These are phyloP conservation scores for Zygaena filipendulae DNA, from an alignment of 2,888 invertebrate genomes.

Conservation along the genomic window DNA sequence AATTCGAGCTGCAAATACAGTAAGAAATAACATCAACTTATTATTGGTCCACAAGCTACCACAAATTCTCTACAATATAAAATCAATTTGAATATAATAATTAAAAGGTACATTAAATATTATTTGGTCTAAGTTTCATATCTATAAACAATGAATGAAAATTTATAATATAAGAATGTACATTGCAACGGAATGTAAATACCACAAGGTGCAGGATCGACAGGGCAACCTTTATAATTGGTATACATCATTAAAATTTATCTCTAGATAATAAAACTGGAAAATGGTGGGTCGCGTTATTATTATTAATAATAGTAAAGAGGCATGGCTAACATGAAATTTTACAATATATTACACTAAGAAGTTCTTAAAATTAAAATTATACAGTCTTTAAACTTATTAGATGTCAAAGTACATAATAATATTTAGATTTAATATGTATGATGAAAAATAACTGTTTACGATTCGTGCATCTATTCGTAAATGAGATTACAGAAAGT, in stretches of 20 bases:
- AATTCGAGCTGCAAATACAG: conserved; percentile 47
- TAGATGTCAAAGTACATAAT: conserved; percentile 53
- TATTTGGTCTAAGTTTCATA: conserved; percentile 69
- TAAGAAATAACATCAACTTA: conserved; percentile 55
- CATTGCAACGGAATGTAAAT: conserved; percentile 67
- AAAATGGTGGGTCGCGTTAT: conserved; percentile 65
- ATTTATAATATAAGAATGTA: conserved; percentile 55
- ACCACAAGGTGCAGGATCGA: conserved; percentile 51
- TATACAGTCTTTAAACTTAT: conserved; percentile 69
- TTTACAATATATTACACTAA: conserved; percentile 63
- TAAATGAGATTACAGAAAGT: conserved; percentile 64
- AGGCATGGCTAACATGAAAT: conserved; percentile 54
- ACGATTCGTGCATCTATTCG: conserved; percentile 60
- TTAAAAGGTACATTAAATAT: conserved; percentile 69
- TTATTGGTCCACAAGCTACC: conserved; percentile 65
- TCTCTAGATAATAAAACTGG: conserved; percentile 62
- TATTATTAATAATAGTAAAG: conserved; percentile 42
- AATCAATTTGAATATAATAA: conserved; percentile 51
- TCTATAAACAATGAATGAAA: conserved; percentile 62
- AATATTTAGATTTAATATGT: conserved; percentile 34
- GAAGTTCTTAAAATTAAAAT: conserved; percentile 49
- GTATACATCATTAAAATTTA: conserved; percentile 54
- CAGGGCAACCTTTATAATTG: conserved; percentile 42
- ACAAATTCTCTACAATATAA: conserved; percentile 48
- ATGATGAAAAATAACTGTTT: conserved; percentile 39